A percentile compares a stretch with the other conserved stretches of the same genome.
These are phyloP conservation scores for Pterocles orientalis DNA, from an alignment of 2,113 vertebrate genomes.

Conservation along the genomic window DNA sequence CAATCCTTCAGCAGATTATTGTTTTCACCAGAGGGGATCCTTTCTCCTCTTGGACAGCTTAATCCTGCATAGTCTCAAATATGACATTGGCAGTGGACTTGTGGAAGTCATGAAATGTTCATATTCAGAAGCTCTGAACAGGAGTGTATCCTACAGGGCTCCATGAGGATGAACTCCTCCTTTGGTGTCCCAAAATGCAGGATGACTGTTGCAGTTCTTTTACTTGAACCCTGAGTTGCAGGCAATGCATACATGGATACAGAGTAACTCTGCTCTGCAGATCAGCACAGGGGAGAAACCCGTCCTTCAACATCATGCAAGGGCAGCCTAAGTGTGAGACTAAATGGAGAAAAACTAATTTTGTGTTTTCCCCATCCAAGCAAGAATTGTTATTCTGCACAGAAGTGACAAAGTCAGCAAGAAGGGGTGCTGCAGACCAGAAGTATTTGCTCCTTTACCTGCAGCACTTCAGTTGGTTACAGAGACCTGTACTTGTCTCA, in stretches of 20 bases:
- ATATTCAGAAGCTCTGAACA: neutral
- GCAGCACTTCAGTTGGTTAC: neutral
- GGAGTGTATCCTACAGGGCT: neutral
- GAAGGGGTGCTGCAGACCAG: neutral
- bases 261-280: neutral
- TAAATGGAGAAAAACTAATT: neutral
- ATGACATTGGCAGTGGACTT: neutral
- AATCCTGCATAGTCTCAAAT: neutral
- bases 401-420: neutral
- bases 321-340: neutral
- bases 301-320: neutral
- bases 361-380: neutral
- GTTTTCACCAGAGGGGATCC: neutral
- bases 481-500: neutral
- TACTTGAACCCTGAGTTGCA: neutral
- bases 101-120: neutral
- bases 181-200: neutral
- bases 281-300: neutral
- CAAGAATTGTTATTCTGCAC: neutral
- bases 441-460: neutral
- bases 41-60: neutral
- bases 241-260: rapidly evolving
- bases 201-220: neutral
- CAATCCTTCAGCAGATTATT: neutral
- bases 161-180: neutral